Evolutionary conservation across 2,797 vertebrate genomes (phyloP), one percentile per base, ranked within the genome.

Genomic region (Echeneis naucrates): DNA sequence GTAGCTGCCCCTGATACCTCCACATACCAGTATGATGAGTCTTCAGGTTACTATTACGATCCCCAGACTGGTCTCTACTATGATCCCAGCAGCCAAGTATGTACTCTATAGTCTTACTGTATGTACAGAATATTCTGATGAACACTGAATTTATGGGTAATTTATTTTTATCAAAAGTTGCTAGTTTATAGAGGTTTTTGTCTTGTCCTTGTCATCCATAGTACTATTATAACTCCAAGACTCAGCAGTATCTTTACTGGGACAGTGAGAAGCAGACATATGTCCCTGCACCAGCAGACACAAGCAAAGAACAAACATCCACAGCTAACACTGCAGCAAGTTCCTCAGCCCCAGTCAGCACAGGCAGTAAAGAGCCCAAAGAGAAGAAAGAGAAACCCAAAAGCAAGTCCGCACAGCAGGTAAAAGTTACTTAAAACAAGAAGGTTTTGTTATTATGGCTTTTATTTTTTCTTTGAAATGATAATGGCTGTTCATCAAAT

Each of bases 171-270:
- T 30, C 17, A 5, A 21, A 55, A 47, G 23, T 11, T 4, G 21
- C 72, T 5, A 56, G 14, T 52, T 52, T 2, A 30, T 14, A 1
- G 11, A 14, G 1, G n/a, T n/a, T 40, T 35, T 67, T 67, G 45
- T 65, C 14, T 8, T 51, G 0, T 44, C 7, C 30, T 44, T 68
- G 10, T 68, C 26, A 37, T 71, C 50, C 75, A 60, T 80, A 99
- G 97, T 99, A 98, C 88, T 98, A 96, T 91, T 99, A 96, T 88
- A 98, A 99, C 87, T 93, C 96, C 7, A 92, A 96, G 86, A 97
- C 96, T 7, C 97, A 97, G 87, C 96, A 97, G 78, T 98, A 98
- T 85, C 90, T 99, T 45, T 98, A 98, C 90, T 99, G 97, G 97
- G 96, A 98, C 85, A 93, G 94, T 0, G 96, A 97, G 48, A 97